Conservation (phyloP, 2,113 vertebrate genomes). For the Daboia siamensis region DNA sequence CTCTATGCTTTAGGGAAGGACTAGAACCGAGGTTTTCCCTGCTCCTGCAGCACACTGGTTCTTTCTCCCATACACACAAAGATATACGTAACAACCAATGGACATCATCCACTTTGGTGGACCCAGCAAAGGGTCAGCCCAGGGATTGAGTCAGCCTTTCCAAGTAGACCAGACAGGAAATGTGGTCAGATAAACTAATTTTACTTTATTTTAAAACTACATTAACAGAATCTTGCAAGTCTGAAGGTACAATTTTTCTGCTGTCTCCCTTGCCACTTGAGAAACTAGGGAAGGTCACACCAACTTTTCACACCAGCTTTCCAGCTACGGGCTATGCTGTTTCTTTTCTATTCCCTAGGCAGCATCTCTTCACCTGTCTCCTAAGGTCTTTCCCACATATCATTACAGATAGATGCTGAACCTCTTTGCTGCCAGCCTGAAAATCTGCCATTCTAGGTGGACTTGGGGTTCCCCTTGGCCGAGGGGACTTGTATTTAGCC, state of each 20-base stretch:
- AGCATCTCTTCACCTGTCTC: neutral
- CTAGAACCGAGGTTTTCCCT: neutral
- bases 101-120: neutral
- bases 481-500: neutral
- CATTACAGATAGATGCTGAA: neutral
- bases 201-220: neutral
- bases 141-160: neutral
- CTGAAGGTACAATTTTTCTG: neutral
- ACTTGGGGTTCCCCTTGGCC: neutral
- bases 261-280: neutral
- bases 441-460: neutral
- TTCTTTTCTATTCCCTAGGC: neutral
- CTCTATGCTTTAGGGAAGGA: neutral
- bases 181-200: neutral
- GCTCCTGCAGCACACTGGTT: neutral
- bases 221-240: neutral
- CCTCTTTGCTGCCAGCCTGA: neutral
- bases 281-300: neutral
- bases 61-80: neutral
- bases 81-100: neutral
- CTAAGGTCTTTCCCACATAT: neutral
- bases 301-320: neutral
- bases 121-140: neutral
- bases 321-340: neutral
- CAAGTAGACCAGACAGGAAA: neutral